Percentiles rank a stretch among this genome's conserved stretches.
These are phyloP conservation scores for Percina caprodes DNA, from an alignment of 2,113 vertebrate species.

Conservation along the genomic window DNA sequence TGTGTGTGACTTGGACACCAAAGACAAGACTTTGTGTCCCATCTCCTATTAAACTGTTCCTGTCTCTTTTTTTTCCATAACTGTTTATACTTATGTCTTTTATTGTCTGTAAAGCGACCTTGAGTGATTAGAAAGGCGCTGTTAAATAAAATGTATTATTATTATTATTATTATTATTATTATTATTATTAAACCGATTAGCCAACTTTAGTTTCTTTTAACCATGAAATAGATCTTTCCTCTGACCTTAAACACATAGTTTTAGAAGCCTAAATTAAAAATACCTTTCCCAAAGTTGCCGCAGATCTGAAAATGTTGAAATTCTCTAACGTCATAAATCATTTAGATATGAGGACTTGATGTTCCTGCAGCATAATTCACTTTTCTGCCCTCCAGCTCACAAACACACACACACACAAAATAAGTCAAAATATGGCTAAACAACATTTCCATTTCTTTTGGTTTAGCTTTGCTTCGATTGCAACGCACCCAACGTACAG, in stretches of 20 bases:
- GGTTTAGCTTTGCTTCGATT: not conserved
- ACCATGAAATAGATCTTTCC: not conserved
- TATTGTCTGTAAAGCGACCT: no score
- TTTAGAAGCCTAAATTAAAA: not conserved
- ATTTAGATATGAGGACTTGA: not conserved
- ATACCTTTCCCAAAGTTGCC: not conserved
- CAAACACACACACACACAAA: not conserved
- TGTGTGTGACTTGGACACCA: not conserved
- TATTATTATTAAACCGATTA: no score
- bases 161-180: no score
- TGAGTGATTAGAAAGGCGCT: no score
- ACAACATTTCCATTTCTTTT: not conserved
- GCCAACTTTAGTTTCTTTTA: not conserved
- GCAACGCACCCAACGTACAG: not conserved
- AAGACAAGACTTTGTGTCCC: not conserved
- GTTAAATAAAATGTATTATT: no score
- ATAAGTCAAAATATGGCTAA: not conserved
- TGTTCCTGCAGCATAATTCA: not conserved
- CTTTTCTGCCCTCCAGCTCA: not conserved
- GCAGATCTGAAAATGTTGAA: not conserved
- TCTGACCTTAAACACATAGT: not conserved
- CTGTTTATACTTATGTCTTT: no score
- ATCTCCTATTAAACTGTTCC: not conserved
- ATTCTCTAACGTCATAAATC: not conserved
- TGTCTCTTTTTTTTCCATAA: no score